Base-by-base conservation (phyloP, 2,113 vertebrate species). In the Strigops habroptila region DNA sequence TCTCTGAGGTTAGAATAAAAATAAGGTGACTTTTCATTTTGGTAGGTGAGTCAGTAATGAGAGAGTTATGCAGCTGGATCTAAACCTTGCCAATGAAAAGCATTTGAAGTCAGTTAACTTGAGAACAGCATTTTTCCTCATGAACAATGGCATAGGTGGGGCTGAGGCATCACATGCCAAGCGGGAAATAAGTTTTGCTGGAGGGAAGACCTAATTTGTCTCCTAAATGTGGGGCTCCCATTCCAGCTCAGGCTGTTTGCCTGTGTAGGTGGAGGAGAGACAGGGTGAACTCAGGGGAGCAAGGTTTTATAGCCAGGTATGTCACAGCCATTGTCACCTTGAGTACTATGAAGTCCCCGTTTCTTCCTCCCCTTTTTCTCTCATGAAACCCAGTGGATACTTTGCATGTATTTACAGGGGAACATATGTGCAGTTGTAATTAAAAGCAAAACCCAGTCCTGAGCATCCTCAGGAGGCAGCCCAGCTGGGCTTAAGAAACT, bases 121-220 rank as follows among this genome's bases (percentile, higher is more conserved):
- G 4, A 59, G 71, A 31, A 75, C 63, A 70, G 69, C 3, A 1
- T 74, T 77, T 86, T 76, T 9, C 0, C 1, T 21, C 24, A 0
- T 17, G 68, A 82, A 12, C 53, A 74, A 28, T 62, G 62, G 53
- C 18, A 14, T 60, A 80, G 88, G 91, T 79, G 88, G 79, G 57
- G 86, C 57, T 0, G 1, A 2, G 0, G 4, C 30, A 7, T 33
- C 0, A 0, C 22, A 2, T 2, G 73, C 93, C 93, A 81, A 78
- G 49, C 9, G 68, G 33, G 86, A 82, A 44, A 21, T 27, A 43
- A 75, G 22, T 87, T 89, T 75, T 82, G 87, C 93, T 62, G 1
- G 6, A 30, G 84, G 93, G 57, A 62, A 81, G 65, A 63, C 14
- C 55, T 68, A 6, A 44, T 67, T 2, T 1, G 33, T 33, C 53